Conservation (phyloP, 2,888 invertebrate species). For the Chloromyia formosa region DNA sequence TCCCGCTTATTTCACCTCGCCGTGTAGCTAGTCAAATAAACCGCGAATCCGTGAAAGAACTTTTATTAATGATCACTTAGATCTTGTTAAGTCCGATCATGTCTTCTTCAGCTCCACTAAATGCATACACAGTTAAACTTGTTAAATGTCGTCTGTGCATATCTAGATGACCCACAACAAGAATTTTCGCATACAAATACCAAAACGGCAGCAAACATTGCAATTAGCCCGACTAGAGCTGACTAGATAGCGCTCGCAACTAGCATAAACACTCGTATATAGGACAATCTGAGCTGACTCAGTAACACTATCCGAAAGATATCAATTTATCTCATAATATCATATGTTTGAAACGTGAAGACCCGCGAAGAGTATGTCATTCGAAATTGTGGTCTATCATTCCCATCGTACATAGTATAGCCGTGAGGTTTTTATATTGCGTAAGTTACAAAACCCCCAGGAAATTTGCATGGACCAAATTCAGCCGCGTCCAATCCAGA, state of each 20-base stretch:
- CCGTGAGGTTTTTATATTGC: too few relatives aligned
- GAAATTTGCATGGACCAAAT: too few relatives aligned
- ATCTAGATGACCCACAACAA: conserved; percentile 34
- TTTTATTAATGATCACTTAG: conserved; percentile 9
- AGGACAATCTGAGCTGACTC: conserved; percentile 5
- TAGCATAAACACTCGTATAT: background rate
- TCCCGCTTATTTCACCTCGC: background rate
- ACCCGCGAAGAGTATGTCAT: too few relatives aligned
- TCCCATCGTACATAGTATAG: too few relatives aligned
- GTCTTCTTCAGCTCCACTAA: background rate
- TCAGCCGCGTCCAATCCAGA: too few relatives aligned
- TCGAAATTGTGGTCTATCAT: too few relatives aligned
- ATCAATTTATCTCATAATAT: conserved; percentile 18
- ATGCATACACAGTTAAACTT: conserved; percentile 5
- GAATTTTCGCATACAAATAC: conserved; percentile 15
- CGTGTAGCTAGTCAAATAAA: background rate
- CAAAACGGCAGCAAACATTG: background rate
- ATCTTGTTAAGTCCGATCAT: conserved; percentile 2
- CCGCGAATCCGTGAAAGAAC: background rate
- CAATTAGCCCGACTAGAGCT: conserved; percentile 1
- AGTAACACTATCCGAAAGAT: conserved; percentile 27
- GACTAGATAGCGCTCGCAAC: conserved; percentile 2
- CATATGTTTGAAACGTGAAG: background rate
- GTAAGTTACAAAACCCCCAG: too few relatives aligned
- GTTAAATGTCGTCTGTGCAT: background rate